These are phyloP conservation scores for Tiliqua scincoides DNA, from an alignment of 2,113 vertebrate species.

Conservation along the genomic window DNA sequence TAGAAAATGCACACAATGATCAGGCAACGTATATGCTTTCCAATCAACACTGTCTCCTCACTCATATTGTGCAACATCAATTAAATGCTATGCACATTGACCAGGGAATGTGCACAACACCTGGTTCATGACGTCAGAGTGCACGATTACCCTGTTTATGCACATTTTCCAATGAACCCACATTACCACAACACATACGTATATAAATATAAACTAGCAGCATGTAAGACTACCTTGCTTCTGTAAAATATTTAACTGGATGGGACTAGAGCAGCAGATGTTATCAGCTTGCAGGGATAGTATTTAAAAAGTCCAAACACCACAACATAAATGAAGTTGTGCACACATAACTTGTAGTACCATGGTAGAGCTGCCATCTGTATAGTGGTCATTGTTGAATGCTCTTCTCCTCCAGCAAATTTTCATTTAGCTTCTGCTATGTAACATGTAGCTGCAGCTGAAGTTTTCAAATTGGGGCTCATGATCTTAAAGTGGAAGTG, in stretches of 20 bases:
- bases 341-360: too few relatives aligned
- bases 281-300: too few relatives aligned
- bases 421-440: not conserved
- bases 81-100: not conserved
- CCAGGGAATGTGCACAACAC: not conserved
- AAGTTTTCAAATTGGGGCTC: too few relatives aligned
- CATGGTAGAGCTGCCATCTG: not conserved
- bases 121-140: too few relatives aligned
- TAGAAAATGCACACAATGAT: not conserved
- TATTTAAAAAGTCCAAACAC: too few relatives aligned
- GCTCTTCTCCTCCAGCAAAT: not conserved
- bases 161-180: not conserved
- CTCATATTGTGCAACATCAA: not conserved
- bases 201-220: not conserved
- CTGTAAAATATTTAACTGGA: not conserved
- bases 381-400: not conserved
- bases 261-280: too few relatives aligned
- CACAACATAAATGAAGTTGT: too few relatives aligned
- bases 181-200: not conserved
- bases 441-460: too few relatives aligned
- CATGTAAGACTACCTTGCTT: not conserved
- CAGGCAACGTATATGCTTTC: not conserved
- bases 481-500: too few relatives aligned
- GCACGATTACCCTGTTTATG: not conserved
- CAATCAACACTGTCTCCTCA: not conserved